Conservation (phyloP, 2,797 vertebrate genomes). For the Tamandua tetradactyla region DNA sequence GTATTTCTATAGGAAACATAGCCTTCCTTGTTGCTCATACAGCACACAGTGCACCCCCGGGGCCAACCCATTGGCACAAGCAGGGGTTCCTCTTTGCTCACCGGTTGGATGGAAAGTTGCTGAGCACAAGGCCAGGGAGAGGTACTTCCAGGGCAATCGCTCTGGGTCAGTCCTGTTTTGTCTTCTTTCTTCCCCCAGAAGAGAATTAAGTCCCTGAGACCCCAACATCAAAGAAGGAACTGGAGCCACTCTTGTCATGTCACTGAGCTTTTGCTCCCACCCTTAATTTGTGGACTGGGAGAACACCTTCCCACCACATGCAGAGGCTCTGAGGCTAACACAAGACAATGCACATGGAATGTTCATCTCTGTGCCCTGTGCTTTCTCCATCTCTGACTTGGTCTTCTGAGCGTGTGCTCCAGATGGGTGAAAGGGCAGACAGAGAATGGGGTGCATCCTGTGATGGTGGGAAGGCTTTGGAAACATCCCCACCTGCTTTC, state of each 20-base stretch:
- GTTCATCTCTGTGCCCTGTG: background rate
- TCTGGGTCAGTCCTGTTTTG: too few species aligned
- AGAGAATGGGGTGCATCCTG: background rate
- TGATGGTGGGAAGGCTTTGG: background rate
- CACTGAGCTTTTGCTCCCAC: background rate
- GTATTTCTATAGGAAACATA: too few species aligned
- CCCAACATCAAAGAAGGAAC: background rate
- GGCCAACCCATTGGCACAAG: too few species aligned
- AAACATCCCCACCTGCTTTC: background rate
- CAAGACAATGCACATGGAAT: too few species aligned
- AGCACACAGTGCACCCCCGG: too few species aligned
- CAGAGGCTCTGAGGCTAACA: background rate
- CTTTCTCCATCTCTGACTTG: background rate
- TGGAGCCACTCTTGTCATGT: background rate
- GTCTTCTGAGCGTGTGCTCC: background rate
- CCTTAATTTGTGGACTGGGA: background rate
- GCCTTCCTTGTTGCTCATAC: too few species aligned
- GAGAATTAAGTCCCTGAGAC: background rate
- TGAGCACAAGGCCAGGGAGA: too few species aligned
- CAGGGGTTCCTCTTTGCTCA: too few species aligned
- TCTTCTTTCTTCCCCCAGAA: too few species aligned
- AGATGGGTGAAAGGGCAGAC: fast-evolving
- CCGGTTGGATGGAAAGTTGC: too few species aligned
- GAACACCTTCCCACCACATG: fast-evolving
- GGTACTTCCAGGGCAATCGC: too few species aligned